Conservation (phyloP, 2,113 vertebrate species). For the Amphiprion ocellaris region DNA sequence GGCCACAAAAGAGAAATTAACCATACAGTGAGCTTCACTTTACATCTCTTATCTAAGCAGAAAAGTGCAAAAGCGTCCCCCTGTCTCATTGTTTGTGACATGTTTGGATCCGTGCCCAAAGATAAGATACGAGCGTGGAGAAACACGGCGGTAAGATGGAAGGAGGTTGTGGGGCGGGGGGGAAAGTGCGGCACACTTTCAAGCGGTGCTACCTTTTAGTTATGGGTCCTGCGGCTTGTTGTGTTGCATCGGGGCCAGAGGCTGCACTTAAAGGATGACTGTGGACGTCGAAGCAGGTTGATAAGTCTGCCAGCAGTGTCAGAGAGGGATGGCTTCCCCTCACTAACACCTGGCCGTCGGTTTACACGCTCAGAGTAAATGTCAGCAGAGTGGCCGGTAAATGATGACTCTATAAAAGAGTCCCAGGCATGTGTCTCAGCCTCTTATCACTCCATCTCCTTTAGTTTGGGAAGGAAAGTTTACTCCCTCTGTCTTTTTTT, state of each 20-base stretch:
- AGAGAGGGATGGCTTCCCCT: constrained; percentile 52
- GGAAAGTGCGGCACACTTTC: constrained; percentile 13
- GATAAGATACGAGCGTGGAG: constrained; percentile 25
- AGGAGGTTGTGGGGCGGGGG: not conserved
- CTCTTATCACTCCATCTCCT: constrained; percentile 61
- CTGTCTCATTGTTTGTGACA: constrained; percentile 5
- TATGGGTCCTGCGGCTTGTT: constrained; percentile 8
- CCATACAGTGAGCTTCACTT: constrained; percentile 19
- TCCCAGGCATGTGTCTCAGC: constrained; percentile 49
- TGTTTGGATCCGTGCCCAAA: constrained; percentile 33
- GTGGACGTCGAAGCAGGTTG: constrained; percentile 41
- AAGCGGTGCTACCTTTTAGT: constrained; percentile 32
- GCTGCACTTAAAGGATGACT: constrained; percentile 56
- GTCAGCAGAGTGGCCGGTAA: constrained; percentile 63
- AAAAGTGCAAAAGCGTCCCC: constrained; percentile 4
- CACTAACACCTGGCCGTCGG: constrained; percentile 55
- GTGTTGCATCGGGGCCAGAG: constrained; percentile 29
- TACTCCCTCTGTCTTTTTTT: constrained; percentile 56
- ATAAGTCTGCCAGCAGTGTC: constrained; percentile 58
- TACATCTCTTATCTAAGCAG: constrained; percentile 53
- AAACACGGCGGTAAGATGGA: constrained; percentile 24
- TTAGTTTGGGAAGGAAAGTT: constrained; percentile 63
- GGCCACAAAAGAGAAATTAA: constrained; percentile 45
- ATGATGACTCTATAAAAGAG: constrained; percentile 69
- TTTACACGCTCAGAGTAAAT: constrained; percentile 44